A percentile compares a stretch with the other conserved stretches of the same genome.
Conservation (phyloP, 2,797 vertebrate genomes). For the Bryconaethiops microstoma region DNA sequence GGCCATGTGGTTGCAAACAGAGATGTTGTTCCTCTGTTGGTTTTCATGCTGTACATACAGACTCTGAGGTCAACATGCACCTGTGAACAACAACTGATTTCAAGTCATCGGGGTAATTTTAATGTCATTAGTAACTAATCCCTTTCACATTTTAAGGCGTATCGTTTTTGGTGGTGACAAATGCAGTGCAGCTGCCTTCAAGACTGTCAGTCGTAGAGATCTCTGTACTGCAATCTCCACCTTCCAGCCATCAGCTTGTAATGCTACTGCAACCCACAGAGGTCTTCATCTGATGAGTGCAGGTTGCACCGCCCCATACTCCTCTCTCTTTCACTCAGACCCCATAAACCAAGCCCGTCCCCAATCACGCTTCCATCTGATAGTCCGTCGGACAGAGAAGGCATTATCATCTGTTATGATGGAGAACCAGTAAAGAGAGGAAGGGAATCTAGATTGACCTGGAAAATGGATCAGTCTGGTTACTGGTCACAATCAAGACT, state of each 20-base stretch:
- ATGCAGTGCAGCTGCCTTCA: background rate
- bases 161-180: background rate
- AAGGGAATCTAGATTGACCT: conserved; percentile 12
- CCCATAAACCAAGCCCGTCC: conserved; percentile 13
- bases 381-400: background rate
- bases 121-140: no score
- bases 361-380: conserved; percentile 27
- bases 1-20: background rate
- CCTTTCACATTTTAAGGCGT: no score
- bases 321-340: background rate
- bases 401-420: conserved; percentile 1
- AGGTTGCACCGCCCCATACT: conserved; percentile 1
- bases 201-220: background rate
- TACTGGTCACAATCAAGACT: conserved; percentile 41
- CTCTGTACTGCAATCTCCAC: conserved; percentile 15
- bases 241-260: conserved; percentile 5
- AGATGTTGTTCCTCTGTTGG: background rate
- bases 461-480: conserved; percentile 31
- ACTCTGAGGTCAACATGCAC: background rate
- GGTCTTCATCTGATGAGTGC: conserved; percentile 37
- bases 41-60: background rate
- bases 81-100: background rate
- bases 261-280: conserved; percentile 21
- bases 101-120: background rate
- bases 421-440: conserved; percentile 3